Conservation (phyloP, 2,888 invertebrate genomes). For the Drosophila phalerata region DNA sequence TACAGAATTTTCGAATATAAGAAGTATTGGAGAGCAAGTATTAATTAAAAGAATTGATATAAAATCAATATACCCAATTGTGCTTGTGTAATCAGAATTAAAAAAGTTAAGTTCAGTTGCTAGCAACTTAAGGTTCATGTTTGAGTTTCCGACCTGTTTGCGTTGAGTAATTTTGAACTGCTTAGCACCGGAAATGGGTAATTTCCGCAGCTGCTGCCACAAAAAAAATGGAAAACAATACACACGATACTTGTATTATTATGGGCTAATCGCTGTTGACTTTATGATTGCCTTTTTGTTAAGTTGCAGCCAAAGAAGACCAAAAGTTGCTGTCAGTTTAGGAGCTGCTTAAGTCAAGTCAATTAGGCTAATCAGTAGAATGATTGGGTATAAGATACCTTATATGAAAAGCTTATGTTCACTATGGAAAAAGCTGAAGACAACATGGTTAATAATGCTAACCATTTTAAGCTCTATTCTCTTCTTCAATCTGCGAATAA, state of each 20-base stretch:
- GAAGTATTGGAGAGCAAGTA: no score
- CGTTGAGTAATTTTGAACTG: constrained; percentile 69
- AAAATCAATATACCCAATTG: background rate
- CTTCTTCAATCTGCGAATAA: no score
- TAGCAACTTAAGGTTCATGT: constrained; percentile 31
- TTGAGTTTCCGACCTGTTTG: constrained; percentile 43
- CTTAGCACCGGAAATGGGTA: constrained; percentile 74
- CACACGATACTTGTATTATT: constrained; percentile 10
- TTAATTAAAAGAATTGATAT: background rate
- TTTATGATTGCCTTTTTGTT: constrained; percentile 46
- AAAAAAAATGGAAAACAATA: constrained; percentile 20
- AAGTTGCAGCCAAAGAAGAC: constrained; percentile 10
- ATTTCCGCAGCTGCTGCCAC: constrained; percentile 69
- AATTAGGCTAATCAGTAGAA: background rate
- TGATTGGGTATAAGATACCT: background rate
- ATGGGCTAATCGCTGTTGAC: constrained; percentile 14
- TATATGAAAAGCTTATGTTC: background rate
- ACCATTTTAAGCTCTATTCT: background rate
- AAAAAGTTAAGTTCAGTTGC: constrained; percentile 27
- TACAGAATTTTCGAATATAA: background rate
- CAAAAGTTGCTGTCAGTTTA: background rate
- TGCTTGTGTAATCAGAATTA: background rate
- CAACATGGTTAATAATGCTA: background rate
- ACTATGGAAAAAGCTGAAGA: background rate
- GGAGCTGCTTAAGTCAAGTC: constrained; percentile 2